These are phyloP conservation scores for Scomber japonicus DNA, from an alignment of 2,113 vertebrate species.

Conservation along the genomic window DNA sequence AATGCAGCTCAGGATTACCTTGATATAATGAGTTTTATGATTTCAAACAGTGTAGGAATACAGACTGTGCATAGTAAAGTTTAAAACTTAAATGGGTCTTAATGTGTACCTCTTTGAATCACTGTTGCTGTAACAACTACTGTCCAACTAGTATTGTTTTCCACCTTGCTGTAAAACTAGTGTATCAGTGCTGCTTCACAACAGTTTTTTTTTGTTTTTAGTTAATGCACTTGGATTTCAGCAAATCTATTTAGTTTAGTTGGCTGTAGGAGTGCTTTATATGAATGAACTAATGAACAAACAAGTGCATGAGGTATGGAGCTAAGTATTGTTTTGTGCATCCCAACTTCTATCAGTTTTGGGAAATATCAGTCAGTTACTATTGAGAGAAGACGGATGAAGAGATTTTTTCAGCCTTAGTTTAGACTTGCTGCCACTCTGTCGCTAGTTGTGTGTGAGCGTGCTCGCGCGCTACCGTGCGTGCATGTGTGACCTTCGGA, in stretches of 20 bases:
- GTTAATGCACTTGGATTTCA: background rate
- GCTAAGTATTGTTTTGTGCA: background rate
- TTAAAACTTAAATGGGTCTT: background rate
- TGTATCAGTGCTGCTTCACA: too few species aligned
- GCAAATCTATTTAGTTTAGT: background rate
- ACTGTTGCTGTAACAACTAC: too few species aligned
- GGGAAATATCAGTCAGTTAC: background rate
- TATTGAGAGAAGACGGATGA: slow-evolving; percentile 2
- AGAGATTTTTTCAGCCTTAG: background rate
- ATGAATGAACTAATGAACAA: too few species aligned
- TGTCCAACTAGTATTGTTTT: too few species aligned
- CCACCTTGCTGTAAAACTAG: too few species aligned
- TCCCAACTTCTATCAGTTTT: background rate
- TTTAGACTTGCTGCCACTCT: slow-evolving; percentile 33
- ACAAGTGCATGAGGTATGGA: background rate
- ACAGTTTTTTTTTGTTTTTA: too few species aligned
- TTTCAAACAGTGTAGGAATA: slow-evolving; percentile 4
- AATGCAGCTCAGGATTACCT: background rate
- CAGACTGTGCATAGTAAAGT: background rate
- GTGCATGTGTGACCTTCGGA: slow-evolving; percentile 73
- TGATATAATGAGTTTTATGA: background rate
- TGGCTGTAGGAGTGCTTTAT: background rate
- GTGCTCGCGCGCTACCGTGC: slow-evolving; percentile 3
- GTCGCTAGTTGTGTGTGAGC: background rate
- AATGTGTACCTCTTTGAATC: background rate